Evolutionary conservation across 2,888 invertebrate species (phyloP).

Genomic region (Rhaphigaster nebulosa): DNA sequence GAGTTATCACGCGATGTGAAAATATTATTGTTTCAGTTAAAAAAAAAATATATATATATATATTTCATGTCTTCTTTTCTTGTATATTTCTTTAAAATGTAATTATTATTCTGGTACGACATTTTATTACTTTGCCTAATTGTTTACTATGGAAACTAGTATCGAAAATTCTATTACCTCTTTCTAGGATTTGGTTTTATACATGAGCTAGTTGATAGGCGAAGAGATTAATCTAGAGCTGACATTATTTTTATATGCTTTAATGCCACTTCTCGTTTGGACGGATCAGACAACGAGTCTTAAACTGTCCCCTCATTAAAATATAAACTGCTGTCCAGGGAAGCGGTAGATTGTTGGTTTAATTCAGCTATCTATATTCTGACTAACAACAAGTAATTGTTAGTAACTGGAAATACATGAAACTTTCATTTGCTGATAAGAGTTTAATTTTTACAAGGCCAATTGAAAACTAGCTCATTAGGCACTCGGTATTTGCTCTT

Average conservation of each 20-base stretch:
- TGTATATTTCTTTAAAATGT: no score
- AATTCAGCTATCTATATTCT: slow-evolving; percentile 21
- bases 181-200: neutral
- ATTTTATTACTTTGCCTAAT: no score
- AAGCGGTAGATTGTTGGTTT: neutral
- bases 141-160: neutral
- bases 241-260: neutral
- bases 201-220: neutral
- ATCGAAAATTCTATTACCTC: neutral
- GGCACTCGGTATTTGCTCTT: neutral
- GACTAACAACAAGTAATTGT: neutral
- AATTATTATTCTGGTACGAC: no score
- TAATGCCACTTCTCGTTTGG: neutral
- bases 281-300: neutral
- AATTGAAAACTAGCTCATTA: neutral
- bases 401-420: neutral
- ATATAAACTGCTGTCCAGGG: neutral
- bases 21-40: no score
- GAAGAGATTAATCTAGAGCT: neutral
- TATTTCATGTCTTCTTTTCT: no score
- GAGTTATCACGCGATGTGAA: no score
- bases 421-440: neutral
- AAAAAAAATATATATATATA: no score
- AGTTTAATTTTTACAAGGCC: neutral
- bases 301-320: neutral